Evolutionary conservation across 2,797 vertebrate genomes (phyloP), one percentile per base, ranked within the genome.

Genomic region (Chiroxiphia lanceolata): DNA sequence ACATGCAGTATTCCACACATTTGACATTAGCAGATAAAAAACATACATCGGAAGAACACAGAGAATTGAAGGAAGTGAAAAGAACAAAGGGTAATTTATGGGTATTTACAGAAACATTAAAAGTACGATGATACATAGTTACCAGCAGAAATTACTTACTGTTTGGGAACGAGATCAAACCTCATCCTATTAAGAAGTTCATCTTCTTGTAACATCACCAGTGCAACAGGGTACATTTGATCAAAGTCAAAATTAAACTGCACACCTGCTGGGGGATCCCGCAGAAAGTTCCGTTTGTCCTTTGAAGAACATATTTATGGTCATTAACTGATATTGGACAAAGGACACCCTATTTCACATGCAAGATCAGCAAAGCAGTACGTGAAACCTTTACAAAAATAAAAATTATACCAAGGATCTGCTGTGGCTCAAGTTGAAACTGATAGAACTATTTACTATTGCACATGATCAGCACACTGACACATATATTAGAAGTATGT

Each of bases 181-280:
- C 99, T 98, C 99, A 99, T 99, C 97, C 98, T 98, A 91, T 99
- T 99, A 47, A 99, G 98, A n/a, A 99, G 98, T 57, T 99, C 98
- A 40, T 99, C 99, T 94, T 99, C 99, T 87, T 99, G 99, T 74
- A 99, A 97, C 99, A 99, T 99, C 95, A 99, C 98, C 85, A 99
- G 82, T 76, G 99, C 99, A 38, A 99, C 97, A 3, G 99, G 99
- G 95, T 98, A 99, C 98, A 99, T 99, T 91, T 99, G 99, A 82
- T 99, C 99, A 96, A 99, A 99, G 93, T 99, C 98, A 67, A 99
- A 99, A 96, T 98, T 98, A 98, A 99, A 99, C 96, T 99, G 99
- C 63, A 99, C 99, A 3, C 99, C 99, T 4, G 99, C 99, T 1
- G 99, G 99, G 40, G 99, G 99, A 92, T 99, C 99, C 10, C 99